Base-by-base conservation (phyloP, 64 coral and sea anemone species). In the Stichodactyla helianthus region DNA sequence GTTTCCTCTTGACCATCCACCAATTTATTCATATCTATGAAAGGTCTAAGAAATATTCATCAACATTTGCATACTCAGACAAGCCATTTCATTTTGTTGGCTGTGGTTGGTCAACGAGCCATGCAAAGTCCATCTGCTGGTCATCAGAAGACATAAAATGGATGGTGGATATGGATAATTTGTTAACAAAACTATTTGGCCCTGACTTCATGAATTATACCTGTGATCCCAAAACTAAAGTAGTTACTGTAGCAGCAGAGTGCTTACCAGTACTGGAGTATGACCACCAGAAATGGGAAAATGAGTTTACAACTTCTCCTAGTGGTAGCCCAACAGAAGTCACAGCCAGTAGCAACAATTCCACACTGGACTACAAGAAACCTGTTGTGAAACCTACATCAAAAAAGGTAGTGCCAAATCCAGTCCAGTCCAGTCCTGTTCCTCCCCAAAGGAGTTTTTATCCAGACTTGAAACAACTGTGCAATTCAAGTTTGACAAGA, bases 31-130 rank as follows among this genome's bases (percentile, higher is more conserved):
- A 58, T 58, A 2, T 58, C 2, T 58, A 58, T 58, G 28, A 31
- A 31, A 0, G 28, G 0, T 31, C 1, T 31, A 31, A 31, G 28
- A 31, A 31, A 31, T 31, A 1, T 58, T 58, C 56, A 58, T 58
- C 56, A 58, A 1, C 2, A 58, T 58, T 58, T 58, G 2, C 2
- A 1, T 2, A 82, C 2, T 55, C 3, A 83, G 60, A 44, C 51
- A 86, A 86, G 20, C n/a, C 27, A 44, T 85, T 85, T 15, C 83
- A 85, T 85, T 85, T 85, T 67, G 62, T 59, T 64, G 84, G 84
- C 0, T 86, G 84, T 86, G 84, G 84, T 4, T 86, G 84, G 84
- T 22, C 84, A 70, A 68, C 19, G 4, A 86, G 61, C 3, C 31
- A 68, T 50, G 84, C 64, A 51, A 86, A 51, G 35, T 70, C 77